Conservation (phyloP, 2,888 invertebrate genomes). For the Eilema sororculum region DNA sequence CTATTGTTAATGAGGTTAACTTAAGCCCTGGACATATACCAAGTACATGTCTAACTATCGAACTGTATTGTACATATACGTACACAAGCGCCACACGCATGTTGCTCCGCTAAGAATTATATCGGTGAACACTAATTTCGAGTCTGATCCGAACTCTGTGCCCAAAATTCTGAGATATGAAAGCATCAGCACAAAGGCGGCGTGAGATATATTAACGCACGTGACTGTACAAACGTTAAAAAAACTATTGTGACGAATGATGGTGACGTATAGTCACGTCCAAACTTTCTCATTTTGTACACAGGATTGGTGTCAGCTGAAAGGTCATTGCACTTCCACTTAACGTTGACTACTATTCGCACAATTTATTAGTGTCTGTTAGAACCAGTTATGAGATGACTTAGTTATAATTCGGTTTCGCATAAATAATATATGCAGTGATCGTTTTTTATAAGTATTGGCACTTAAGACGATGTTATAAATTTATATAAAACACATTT, state of each 20-base stretch:
- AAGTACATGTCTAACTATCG: too few relatives aligned
- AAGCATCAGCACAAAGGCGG: not conserved
- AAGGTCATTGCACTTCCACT: conserved; percentile 31
- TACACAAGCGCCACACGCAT: too few relatives aligned
- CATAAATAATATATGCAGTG: not conserved
- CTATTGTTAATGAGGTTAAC: too few relatives aligned
- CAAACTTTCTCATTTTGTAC: conserved; percentile 20
- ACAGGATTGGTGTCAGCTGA: conserved; percentile 13
- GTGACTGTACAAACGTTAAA: conserved; percentile 1
- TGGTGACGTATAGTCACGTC: not conserved
- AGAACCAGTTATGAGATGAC: conserved; percentile 6
- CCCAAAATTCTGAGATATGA: not conserved
- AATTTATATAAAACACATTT: not conserved
- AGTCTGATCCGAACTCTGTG: not conserved
- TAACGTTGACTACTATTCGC: conserved; percentile 33
- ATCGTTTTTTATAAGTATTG: not conserved
- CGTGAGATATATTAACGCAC: not conserved
- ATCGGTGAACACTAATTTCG: too few relatives aligned
- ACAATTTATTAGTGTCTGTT: conserved; percentile 27
- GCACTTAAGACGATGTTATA: not conserved
- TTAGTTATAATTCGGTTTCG: not conserved
- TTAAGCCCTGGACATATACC: too few relatives aligned
- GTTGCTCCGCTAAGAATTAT: too few relatives aligned
- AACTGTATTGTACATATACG: too few relatives aligned
- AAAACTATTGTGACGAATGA: not conserved